phyloP scores from a whole-genome alignment of 35 echinoderm and acorn worm genomes.

The Chiridota heheva region DNA sequence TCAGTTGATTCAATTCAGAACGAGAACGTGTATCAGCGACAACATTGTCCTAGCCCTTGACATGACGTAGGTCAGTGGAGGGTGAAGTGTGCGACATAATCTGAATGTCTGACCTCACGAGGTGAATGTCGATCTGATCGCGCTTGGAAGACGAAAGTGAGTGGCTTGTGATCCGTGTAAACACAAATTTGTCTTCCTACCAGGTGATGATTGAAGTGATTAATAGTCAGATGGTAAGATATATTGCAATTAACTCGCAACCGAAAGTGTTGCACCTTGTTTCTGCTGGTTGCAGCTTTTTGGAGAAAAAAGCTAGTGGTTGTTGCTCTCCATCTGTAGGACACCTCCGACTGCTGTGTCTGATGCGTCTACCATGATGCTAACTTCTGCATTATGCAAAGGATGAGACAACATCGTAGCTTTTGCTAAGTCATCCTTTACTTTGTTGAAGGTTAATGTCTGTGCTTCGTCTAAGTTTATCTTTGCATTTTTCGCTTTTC shows the following conservation, averaged over 20 bases:
- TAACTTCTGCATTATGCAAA: background rate
- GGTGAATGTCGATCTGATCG: background rate
- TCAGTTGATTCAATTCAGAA: background rate
- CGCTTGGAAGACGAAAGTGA: background rate
- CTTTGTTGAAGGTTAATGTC: background rate
- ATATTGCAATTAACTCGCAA: slow-evolving; percentile 33
- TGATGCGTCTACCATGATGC: slow-evolving; percentile 23
- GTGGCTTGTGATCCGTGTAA: slow-evolving; percentile 2
- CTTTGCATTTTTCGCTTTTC: background rate
- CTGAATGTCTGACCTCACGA: background rate
- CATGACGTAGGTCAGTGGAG: slow-evolving; percentile 1
- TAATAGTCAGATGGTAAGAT: slow-evolving; percentile 11
- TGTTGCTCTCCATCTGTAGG: slow-evolving; percentile 16
- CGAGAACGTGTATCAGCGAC: slow-evolving; percentile 26
- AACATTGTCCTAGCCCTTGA: slow-evolving; percentile 38
- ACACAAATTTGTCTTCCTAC: slow-evolving; percentile 2
- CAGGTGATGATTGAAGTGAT: slow-evolving; percentile 15
- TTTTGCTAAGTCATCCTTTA: too few relatives aligned
- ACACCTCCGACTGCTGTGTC: slow-evolving; percentile 29
- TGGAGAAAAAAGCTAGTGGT: slow-evolving; percentile 52
- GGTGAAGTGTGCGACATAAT: slow-evolving; percentile 38
- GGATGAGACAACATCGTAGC: too few relatives aligned
- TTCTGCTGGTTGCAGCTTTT: slow-evolving; percentile 39
- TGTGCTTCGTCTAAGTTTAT: background rate
- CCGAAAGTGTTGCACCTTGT: slow-evolving; percentile 53